Evolutionary conservation across 2,888 invertebrate genomes (phyloP).

Genomic region (Helleia helle): DNA sequence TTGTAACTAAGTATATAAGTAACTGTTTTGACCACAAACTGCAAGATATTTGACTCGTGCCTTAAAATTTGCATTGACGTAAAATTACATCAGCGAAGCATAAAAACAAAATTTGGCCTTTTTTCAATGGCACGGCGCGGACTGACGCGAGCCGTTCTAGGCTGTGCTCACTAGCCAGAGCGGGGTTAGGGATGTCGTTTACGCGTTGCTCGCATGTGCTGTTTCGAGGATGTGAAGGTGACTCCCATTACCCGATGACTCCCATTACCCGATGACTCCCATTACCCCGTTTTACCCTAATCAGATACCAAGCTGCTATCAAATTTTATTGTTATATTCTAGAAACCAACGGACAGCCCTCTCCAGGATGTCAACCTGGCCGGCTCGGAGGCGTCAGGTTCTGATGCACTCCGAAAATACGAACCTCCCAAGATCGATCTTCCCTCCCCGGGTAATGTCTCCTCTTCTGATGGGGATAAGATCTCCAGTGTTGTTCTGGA

Average conservation of each 20-base stretch:
- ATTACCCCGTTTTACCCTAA: too few species aligned
- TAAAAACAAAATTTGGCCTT: too few species aligned
- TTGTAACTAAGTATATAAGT: too few species aligned
- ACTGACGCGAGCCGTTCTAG: slow-evolving; percentile 23
- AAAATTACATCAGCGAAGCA: too few species aligned
- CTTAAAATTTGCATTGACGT: too few species aligned
- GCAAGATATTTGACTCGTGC: too few species aligned
- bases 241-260: too few species aligned
- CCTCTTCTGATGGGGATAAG: slow-evolving; percentile 23
- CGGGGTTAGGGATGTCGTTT: slow-evolving; percentile 17
- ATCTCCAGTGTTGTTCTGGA: slow-evolving; percentile 10
- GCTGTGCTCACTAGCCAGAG: slow-evolving; percentile 16
- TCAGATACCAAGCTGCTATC: too few species aligned
- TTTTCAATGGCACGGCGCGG: too few species aligned
- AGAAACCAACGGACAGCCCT: slow-evolving; percentile 58
- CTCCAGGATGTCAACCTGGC: slow-evolving; percentile 46
- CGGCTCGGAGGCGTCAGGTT: slow-evolving; percentile 58
- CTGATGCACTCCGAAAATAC: slow-evolving; percentile 63
- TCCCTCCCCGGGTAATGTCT: slow-evolving; percentile 29
- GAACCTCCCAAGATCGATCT: slow-evolving; percentile 54
- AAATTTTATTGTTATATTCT: too few species aligned
- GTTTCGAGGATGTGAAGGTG: slow-evolving; percentile 23
- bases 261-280: too few species aligned
- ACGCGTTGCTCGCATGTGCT: slow-evolving; percentile 19
- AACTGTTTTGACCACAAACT: too few species aligned